These are phyloP conservation scores for Tiliacea aurago DNA, from an alignment of 2,888 invertebrate species.

Conservation along the genomic window DNA sequence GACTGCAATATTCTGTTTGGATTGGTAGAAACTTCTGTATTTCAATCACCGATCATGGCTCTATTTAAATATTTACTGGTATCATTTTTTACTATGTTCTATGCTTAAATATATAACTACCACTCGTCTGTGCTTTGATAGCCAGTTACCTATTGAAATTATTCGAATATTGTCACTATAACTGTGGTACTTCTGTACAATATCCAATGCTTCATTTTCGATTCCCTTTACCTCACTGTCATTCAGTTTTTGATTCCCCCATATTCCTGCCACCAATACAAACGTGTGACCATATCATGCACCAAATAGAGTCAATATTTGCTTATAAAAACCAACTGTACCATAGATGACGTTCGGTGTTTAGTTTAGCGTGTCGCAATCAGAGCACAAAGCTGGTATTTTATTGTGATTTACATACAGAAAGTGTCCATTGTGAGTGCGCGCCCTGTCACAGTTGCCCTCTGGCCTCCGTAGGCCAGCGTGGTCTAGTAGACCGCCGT, in stretches of 20 bases:
- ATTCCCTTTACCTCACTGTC: constrained; percentile 7
- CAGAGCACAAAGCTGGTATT: constrained; percentile 87
- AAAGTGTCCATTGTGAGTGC: constrained; percentile 85
- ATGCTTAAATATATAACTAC: no score
- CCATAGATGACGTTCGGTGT: constrained; percentile 81
- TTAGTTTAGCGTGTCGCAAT: constrained; percentile 88
- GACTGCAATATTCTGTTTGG: not conserved
- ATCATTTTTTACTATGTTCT: not conserved
- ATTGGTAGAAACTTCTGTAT: not conserved
- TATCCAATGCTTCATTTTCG: constrained; percentile 15
- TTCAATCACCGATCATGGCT: no score
- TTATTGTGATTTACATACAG: constrained; percentile 89
- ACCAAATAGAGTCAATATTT: constrained; percentile 70
- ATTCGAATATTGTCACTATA: not conserved
- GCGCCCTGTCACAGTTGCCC: constrained; percentile 87
- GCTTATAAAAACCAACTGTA: constrained; percentile 71
- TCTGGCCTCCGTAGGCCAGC: constrained; percentile 79
- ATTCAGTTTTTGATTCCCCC: constrained; percentile 30
- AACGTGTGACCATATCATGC: constrained; percentile 44
- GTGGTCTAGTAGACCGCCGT: constrained; percentile 77
- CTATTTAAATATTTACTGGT: not conserved
- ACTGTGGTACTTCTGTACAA: not conserved
- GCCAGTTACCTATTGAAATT: not conserved
- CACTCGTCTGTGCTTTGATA: not conserved
- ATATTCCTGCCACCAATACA: constrained; percentile 5